Percentiles rank a stretch among this genome's conserved stretches.
These are phyloP conservation scores for Tuberolachnus salignus DNA, from an alignment of 2,888 invertebrate genomes.

Conservation along the genomic window DNA sequence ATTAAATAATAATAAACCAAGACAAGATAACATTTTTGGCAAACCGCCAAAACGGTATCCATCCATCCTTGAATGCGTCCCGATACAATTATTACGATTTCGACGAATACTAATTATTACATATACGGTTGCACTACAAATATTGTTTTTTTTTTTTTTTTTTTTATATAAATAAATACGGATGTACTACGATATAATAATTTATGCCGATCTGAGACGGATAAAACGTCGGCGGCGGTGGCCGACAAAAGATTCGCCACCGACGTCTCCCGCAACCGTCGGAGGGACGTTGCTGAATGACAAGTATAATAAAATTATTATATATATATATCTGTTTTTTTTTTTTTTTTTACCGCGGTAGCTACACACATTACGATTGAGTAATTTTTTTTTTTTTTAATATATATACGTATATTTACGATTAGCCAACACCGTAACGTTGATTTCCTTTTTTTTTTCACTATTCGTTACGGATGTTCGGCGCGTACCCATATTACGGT, in stretches of 20 bases:
- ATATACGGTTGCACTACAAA: too few species aligned
- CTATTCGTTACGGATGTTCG: conserved; percentile 28
- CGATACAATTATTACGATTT: background rate
- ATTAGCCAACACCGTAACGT: conserved; percentile 31
- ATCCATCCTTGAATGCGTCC: conserved; percentile 30
- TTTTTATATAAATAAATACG: background rate
- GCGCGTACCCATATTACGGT: background rate
- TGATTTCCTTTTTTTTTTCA: conserved; percentile 13
- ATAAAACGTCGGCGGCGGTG: conserved; percentile 37
- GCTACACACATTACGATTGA: conserved; percentile 1
- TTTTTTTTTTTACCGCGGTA: too few species aligned
- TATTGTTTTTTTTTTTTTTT: too few species aligned
- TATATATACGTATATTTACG: too few species aligned
- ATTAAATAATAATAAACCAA: too few species aligned
- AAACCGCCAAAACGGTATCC: conserved; percentile 37
- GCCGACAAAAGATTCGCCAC: conserved; percentile 34
- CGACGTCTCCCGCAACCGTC: background rate
- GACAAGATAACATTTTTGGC: conserved; percentile 23
- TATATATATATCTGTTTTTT: too few species aligned
- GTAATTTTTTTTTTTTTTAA: conserved; percentile 23
- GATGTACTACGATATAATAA: background rate
- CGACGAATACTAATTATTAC: conserved; percentile 26
- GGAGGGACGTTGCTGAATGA: conserved; percentile 29
- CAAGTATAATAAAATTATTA: background rate
- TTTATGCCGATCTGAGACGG: background rate